phyloP scores from a whole-genome alignment of 2,113 vertebrate genomes.

The Lasiurus cinereus region DNA sequence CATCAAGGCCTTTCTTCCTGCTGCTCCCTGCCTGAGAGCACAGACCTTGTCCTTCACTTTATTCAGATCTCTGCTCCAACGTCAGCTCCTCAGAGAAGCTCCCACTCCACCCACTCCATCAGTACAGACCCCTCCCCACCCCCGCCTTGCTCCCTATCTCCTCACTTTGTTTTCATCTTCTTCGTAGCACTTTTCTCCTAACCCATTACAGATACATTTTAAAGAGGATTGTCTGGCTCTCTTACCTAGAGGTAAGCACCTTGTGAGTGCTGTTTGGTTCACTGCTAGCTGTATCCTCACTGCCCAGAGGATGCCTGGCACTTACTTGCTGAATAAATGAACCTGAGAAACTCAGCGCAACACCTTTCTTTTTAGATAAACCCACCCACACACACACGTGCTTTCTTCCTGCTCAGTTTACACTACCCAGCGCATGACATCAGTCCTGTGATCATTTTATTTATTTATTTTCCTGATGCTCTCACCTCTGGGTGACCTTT shows the following conservation, averaged over 20 bases:
- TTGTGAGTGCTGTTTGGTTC: neutral
- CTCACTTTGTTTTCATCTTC: neutral
- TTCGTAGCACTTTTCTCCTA: neutral
- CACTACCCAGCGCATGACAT: neutral
- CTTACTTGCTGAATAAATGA: slow-evolving; percentile 63
- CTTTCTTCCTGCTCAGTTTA: slow-evolving; percentile 60
- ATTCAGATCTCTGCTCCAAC: neutral
- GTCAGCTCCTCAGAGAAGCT: neutral
- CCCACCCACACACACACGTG: neutral
- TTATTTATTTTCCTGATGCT: neutral
- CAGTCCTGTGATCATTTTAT: neutral
- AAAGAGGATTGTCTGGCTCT: neutral
- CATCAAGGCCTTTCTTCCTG: neutral
- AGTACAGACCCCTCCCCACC: too few species aligned
- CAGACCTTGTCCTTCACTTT: neutral
- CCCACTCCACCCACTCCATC: too few species aligned
- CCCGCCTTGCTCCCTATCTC: neutral
- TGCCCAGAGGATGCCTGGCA: neutral
- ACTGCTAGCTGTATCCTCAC: neutral
- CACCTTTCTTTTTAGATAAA: slow-evolving; percentile 59
- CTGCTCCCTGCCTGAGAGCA: neutral
- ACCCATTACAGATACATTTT: neutral
- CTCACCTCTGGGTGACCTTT: slow-evolving; percentile 66
- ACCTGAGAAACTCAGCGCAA: neutral
- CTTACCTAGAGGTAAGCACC: neutral